Base-by-base conservation (phyloP, 2,797 vertebrate species). In the Oreonectes daqikongensis region DNA sequence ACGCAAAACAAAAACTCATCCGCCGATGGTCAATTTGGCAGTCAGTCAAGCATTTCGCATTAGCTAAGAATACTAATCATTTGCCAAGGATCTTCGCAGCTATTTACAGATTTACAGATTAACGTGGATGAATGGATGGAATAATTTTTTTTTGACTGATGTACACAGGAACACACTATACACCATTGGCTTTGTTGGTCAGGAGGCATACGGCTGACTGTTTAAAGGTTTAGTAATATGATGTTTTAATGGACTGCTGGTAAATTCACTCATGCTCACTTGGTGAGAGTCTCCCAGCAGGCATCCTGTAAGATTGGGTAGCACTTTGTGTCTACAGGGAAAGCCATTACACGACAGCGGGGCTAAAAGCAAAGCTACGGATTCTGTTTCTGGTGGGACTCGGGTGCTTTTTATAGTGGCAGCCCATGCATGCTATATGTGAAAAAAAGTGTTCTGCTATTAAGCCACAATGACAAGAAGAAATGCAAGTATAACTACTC, bases 301-400 rank as follows among this genome's bases (percentile, higher is more conserved):
- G 64, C 69, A 71, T 64, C 42, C 14, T 72, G 77, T 80, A 84
- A 79, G 82, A 76, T 30, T 9, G 61, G 83, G 84, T 40, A 85
- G 82, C 71, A 57, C 72, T 70, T 70, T 65, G 53, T 26, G 77
- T 72, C 82, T 44, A 75, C 79, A 35, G 79, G 78, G 84, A 86
- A 81, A 77, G 46, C 77, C 0, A 71, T 85, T 86, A 88, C 82
- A 86, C 79, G 86, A 88, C 53, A 60, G 5, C 84, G 80, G 84
- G 17, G 85, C 85, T 89, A 88, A 90, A 81, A 82, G 82, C 82
- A 67, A 81, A 85, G 84, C 77, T 72, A 83, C 77, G 64, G 81
- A 84, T 81, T 82, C 65, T 18, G 80, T 84, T 84, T 85, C 87
- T 87, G 84, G 82, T 82, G 78, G 78, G 65, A 71, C 82, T 55